Percentiles rank a stretch among this genome's conserved stretches.
phyloP scores from a whole-genome alignment of 2,888 invertebrate species.

The Gymnosoma rotundatum region DNA sequence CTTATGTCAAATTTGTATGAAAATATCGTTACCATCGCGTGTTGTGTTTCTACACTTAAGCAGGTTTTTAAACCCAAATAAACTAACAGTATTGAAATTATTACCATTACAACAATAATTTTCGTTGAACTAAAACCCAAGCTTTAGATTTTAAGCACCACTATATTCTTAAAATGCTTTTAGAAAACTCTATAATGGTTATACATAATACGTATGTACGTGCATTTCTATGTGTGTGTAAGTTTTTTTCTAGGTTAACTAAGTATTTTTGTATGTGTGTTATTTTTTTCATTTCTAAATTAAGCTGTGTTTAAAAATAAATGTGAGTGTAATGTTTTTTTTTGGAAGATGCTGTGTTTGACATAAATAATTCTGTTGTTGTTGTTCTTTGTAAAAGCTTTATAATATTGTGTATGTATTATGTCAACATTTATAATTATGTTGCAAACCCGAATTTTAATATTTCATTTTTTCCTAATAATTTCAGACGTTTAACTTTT shows the following conservation, averaged over 20 bases:
- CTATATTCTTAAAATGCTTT: slow-evolving; percentile 19
- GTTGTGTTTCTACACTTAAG: too few relatives aligned
- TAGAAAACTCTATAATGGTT: slow-evolving; percentile 24
- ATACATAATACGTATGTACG: slow-evolving; percentile 6
- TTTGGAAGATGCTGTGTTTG: slow-evolving; percentile 57
- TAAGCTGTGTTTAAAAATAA: slow-evolving; percentile 28
- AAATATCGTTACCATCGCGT: too few relatives aligned
- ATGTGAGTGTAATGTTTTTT: slow-evolving; percentile 25
- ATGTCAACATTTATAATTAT: slow-evolving; percentile 41
- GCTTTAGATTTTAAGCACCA: not conserved
- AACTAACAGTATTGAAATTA: too few relatives aligned
- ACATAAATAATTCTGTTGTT: slow-evolving; percentile 10
- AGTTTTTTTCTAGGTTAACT: not conserved
- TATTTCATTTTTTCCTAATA: slow-evolving; percentile 29
- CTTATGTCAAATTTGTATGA: too few relatives aligned
- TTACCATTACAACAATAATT: too few relatives aligned
- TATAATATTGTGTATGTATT: slow-evolving; percentile 20
- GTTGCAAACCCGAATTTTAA: slow-evolving; percentile 37
- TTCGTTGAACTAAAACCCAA: not conserved
- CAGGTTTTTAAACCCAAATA: too few relatives aligned
- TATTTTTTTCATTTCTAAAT: slow-evolving; percentile 45
- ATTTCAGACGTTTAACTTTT: slow-evolving; percentile 46
- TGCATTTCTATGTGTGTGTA: slow-evolving; percentile 1
- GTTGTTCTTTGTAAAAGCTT: slow-evolving; percentile 44
- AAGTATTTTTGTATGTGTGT: slow-evolving; percentile 2